Evolutionary conservation across 1,140 invertebrate species (phyloP), one percentile per base, ranked within the genome.

Genomic region (Drosophila sp.): DNA sequence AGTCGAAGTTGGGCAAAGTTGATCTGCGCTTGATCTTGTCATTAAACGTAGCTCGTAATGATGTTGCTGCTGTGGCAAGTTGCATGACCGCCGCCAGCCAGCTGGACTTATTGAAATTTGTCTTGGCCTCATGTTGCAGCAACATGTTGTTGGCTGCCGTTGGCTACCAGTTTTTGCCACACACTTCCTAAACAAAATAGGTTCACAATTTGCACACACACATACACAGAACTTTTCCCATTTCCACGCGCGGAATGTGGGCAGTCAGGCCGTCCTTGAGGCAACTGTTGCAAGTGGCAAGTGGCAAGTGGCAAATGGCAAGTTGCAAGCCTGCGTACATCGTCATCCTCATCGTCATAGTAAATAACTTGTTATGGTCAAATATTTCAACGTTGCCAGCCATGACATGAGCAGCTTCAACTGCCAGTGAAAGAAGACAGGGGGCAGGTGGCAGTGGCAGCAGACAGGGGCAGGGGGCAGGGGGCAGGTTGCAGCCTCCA

Each of bases 351-450:
- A 66, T 78, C 80, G 72, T 87, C 79, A 77, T 89, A 89, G 83
- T 89, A 89, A 89, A 89, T 89, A 89, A 89, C 83, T 89, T 83
- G 83, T 87, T 87, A 79, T 77, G 79, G 72, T 82, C 76, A 65
- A 79, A 76, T 82, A 80, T 72, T 74, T 84, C 57, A 72, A 63
- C 76, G 76, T 71, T 75, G 46, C 57, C 58, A 59, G 66, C 43
- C 58, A 53, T 74, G 62, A 53, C 45, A 51, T 29, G 65, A 61
- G 27, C 72, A 57, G 51, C 43, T 32, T 11, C 57, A 43, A 16
- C 58, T 27, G n/a, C 48, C 34, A 48, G 9, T 3, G 25, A 27
- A 29, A 0, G n/a, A 11, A 38, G 5, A 38, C 11, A 6, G 34
- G 13, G 5, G 11, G 16, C 7, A 45, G 27, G 25, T 14, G 27